Base-by-base conservation (phyloP, 2,888 invertebrate species). In the Agriopis leucophaearia region DNA sequence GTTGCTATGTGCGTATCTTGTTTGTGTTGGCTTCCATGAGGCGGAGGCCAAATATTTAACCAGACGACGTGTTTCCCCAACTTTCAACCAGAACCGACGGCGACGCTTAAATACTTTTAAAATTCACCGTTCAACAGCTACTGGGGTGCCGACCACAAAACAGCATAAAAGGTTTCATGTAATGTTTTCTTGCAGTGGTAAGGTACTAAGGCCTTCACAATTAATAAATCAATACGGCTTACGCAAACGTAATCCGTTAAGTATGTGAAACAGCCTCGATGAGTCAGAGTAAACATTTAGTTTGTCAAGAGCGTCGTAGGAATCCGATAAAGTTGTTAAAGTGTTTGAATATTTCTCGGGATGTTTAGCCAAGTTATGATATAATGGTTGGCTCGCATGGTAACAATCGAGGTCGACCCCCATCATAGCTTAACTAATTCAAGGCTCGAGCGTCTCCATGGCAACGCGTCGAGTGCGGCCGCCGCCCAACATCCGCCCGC, bases 371-470 rank as follows among this genome's bases (percentile, higher is more conserved):
- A 15, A 52, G 58, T 42, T 42, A 36, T 59, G 18, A 63, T 51
- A 64, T 66, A 54, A 36, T 48, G 42, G 18, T 27, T 51, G 18
- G 56, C 42, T 58, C 27, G 59, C 52, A 50, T 61, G 71, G 66
- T 66, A 82, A 80, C 81, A 81, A 78, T 78, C 72, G 74, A 72
- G 85, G 88, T 81, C 80, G 84, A 88, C 86, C 86, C 88, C 87
- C 86, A 88, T 87, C 86, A 87, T 86, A 87, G 86, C 84, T 83
- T 88, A 89, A 90, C 87, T 88, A 89, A 91, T 90, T 88, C 91
- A 88, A 82, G 77, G 82, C 84, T 82, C 78, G 77, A 78, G 77
- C 77, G 89, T 92, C 76, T 76, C 82, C 84, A 88, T 88, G 79
- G 87, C 81, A 84, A 90, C 92, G 84, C 81, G 77, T 78, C 71